Evolutionary conservation across 2,888 invertebrate genomes (phyloP), one percentile per base, ranked within the genome.

Genomic region (Nasonovia ribisnigri): DNA sequence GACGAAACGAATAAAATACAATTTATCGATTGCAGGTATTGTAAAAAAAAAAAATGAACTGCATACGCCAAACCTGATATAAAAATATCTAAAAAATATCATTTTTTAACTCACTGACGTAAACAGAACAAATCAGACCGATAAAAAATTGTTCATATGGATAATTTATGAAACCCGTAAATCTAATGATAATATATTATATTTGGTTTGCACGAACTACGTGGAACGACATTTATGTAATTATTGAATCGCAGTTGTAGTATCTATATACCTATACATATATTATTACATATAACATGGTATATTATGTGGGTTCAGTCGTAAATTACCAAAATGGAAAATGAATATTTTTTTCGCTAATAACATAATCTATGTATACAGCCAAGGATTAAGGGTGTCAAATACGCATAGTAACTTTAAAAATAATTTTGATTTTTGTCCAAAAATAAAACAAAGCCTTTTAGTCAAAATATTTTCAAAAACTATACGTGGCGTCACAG

Each of bases 341-440:
- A 77, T 77, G 77, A 20, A 77, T 36, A 77, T 77, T 77, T 77
- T 77, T 77, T 77, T 77, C 77, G 36, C 77, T 77, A 77, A 77
- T 36, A 77, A 36, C 77, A 77, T 77, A 77, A 36, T 77, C 77
- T 77, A 77, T 36, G 77, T 36, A 77, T 36, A 77, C 36, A 77
- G 77, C 77, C 36, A 77, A 77, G 77, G 77, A 77, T 77, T 77
- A 77, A 77, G 36, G 77, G 77, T 77, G 77, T 77, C 77, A 77
- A 77, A 77, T 77, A 77, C 36, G 20, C 77, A 3, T 36, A 36
- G 77, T 77, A 20, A 77, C 77, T 77, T 77, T 36, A 36, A 36
- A 77, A 77, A 77, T 77, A 77, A 77, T 77, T 77, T 77, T 77
- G 36, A 36, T 77, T 77, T 77, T 77, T 77, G 36, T 77, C 77